A percentile compares a stretch with the other conserved stretches of the same genome.
These are phyloP conservation scores for Moxostoma hubbsi DNA, from an alignment of 2,797 vertebrate genomes.

Conservation along the genomic window DNA sequence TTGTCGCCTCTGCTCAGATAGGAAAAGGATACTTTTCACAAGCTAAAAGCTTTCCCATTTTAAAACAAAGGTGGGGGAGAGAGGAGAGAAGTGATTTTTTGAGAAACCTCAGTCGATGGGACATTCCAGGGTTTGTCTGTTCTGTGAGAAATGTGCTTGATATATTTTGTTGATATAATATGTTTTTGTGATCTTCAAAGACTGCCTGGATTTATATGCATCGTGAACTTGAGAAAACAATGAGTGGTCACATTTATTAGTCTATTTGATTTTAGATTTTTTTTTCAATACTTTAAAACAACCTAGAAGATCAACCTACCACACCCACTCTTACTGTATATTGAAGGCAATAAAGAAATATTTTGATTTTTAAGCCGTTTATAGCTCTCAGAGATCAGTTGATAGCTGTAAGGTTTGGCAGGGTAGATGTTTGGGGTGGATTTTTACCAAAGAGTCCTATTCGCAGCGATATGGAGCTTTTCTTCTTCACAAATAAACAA, in stretches of 20 bases:
- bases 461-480: not conserved
- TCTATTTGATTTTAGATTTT: not conserved
- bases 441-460: not conserved
- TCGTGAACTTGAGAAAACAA: constrained; percentile 16
- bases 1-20: constrained; percentile 73
- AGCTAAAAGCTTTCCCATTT: constrained; percentile 88
- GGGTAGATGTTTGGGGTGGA: not conserved
- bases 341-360: too few species aligned
- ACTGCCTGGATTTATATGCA: constrained; percentile 32
- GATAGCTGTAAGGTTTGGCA: too few species aligned
- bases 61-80: constrained; percentile 80
- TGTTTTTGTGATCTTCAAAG: constrained; percentile 22
- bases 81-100: constrained; percentile 65
- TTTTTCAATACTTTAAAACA: too few species aligned
- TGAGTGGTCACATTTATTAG: constrained; percentile 11
- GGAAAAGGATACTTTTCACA: constrained; percentile 87
- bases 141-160: constrained; percentile 43
- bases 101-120: constrained; percentile 69
- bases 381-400: not conserved
- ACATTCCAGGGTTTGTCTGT: constrained; percentile 70
- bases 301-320: too few species aligned
- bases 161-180: too few species aligned
- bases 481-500: not conserved
- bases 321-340: too few species aligned
- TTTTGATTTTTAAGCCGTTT: too few species aligned